Conservation (phyloP, 2,888 invertebrate species). For the Fragum fragum region DNA sequence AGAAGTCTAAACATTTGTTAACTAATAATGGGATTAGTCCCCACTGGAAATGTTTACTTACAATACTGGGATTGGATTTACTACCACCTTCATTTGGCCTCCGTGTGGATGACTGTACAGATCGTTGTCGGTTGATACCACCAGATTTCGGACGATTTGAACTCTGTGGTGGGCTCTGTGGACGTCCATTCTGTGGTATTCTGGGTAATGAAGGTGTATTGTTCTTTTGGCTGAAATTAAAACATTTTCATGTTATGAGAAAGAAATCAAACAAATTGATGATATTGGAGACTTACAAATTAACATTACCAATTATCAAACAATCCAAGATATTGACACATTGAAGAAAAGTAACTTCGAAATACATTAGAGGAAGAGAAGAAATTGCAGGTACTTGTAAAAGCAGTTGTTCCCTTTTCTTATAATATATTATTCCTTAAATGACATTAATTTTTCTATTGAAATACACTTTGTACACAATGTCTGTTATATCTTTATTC, state of each 20-base stretch:
- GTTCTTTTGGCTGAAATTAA: constrained; percentile 62
- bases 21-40: not conserved
- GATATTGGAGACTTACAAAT: not conserved
- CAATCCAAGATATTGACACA: no score
- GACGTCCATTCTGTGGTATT: constrained; percentile 79
- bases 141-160: constrained; percentile 76
- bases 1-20: not conserved
- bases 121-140: constrained; percentile 60
- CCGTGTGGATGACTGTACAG: constrained; percentile 61
- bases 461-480: no score
- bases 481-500: no score
- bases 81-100: constrained; percentile 43
- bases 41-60: no score
- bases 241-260: not conserved
- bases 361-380: not conserved
- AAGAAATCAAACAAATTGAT: not conserved
- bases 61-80: constrained; percentile 64
- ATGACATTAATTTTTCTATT: no score
- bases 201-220: constrained; percentile 80
- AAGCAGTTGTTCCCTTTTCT: no score
- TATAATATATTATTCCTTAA: no score
- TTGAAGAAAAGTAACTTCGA: no score
- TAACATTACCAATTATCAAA: not conserved
- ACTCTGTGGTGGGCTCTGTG: constrained; percentile 75
- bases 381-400: no score